Conservation (phyloP, 2,888 invertebrate genomes). For the Hesperia comma region DNA sequence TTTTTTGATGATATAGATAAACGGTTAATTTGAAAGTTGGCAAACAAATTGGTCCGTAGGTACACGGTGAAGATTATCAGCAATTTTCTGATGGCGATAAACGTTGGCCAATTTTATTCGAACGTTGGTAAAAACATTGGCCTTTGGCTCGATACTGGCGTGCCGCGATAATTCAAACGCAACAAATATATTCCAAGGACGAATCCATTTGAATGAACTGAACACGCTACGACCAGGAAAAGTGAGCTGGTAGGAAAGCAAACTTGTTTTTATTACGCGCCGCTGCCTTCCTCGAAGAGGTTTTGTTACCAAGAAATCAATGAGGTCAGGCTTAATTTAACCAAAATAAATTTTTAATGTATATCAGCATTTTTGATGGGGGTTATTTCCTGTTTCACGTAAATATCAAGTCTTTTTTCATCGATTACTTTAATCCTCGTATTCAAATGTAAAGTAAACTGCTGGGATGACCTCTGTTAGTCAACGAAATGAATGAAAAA, state of each 20-base stretch:
- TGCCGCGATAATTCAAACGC: constrained; percentile 26
- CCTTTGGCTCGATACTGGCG: constrained; percentile 1
- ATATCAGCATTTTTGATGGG: not conserved
- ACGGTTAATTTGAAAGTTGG: too few species aligned
- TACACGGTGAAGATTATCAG: too few species aligned
- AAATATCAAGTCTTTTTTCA: too few species aligned
- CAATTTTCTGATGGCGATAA: not conserved
- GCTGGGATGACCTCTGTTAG: too few species aligned
- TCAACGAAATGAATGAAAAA: too few species aligned
- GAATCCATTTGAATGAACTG: constrained; percentile 28
- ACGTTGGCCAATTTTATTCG: not conserved
- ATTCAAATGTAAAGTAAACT: too few species aligned
- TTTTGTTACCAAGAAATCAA: constrained; percentile 9
- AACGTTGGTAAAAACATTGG: constrained; percentile 14
- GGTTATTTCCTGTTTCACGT: too few species aligned
- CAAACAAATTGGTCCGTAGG: too few species aligned
- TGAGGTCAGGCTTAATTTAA: constrained; percentile 7
- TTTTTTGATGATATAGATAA: too few species aligned
- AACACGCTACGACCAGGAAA: constrained; percentile 27
- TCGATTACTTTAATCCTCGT: too few species aligned
- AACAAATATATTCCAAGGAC: constrained; percentile 35
- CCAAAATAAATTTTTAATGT: not conserved
- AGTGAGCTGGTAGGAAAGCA: constrained; percentile 7
- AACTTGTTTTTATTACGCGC: constrained; percentile 18
- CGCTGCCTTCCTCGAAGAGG: not conserved